Evolutionary conservation across 2,797 vertebrate genomes (phyloP).

Genomic region (Myripristis murdjan): DNA sequence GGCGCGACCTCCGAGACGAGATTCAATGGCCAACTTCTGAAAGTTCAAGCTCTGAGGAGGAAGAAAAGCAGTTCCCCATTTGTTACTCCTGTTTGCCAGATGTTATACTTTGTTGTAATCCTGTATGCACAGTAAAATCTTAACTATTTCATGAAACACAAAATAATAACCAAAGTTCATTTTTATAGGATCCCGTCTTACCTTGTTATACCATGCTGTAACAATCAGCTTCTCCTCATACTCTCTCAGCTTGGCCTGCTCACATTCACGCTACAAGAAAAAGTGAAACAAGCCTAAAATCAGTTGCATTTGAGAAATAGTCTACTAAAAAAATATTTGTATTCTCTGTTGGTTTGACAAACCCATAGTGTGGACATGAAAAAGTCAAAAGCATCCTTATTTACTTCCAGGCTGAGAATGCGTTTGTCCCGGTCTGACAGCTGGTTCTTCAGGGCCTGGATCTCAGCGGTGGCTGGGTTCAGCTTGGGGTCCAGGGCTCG

Average conservation of each 20-base stretch:
- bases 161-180: not conserved
- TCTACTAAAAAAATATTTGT: not conserved
- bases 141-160: not conserved
- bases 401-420: slow-evolving; percentile 93
- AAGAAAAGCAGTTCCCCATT: not conserved
- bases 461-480: slow-evolving; percentile 97
- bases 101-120: not conserved
- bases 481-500: slow-evolving; percentile 96
- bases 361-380: not conserved
- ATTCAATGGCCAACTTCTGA: slow-evolving; percentile 95
- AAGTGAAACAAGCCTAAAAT: slow-evolving; percentile 8
- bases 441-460: slow-evolving; percentile 92
- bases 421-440: slow-evolving; percentile 92
- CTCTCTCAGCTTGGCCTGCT: slow-evolving; percentile 93
- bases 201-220: slow-evolving; percentile 99
- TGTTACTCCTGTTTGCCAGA: not conserved
- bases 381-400: not conserved
- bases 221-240: slow-evolving; percentile 98
- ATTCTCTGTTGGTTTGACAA: not conserved
- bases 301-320: not conserved
- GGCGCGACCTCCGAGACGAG: slow-evolving; percentile 87
- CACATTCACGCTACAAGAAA: slow-evolving; percentile 90
- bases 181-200: slow-evolving; percentile 57
- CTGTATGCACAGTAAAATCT: not conserved
- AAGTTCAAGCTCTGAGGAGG: slow-evolving; percentile 90